Base-by-base conservation (phyloP, 2,797 vertebrate species). In the Streptopelia turtur region DNA sequence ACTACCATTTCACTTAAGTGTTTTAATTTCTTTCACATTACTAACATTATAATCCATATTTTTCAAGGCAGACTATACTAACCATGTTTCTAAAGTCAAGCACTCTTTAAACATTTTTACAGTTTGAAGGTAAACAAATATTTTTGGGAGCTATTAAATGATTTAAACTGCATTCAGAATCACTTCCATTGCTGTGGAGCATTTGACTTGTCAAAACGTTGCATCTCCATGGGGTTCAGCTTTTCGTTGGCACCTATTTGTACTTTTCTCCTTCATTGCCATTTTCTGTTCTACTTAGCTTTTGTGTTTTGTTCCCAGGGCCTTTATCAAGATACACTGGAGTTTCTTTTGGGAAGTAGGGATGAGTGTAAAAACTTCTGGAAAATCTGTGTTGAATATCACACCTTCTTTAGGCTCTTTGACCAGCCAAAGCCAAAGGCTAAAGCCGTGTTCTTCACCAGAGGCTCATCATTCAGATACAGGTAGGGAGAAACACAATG, bases 381-480 rank as follows among this genome's bases (percentile, higher is more conserved):
- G 99, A 99, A 99, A 98, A 99, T 99, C 96, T 99, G 99, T 93
- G 99, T 99, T 83, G 99, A 99, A 55, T 98, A 99, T 95, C 99
- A 99, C 90, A 98, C 99, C 0, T 99, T 99, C 94, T 99, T 99
- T 94, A 99, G 99, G 55, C 97, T 99, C 64, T 97, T 98, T 17
- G 99, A 99, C 94, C 99, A 99, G 93, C 99, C 99, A 4, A 98
- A 98, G 87, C 99, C 99, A 83, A 99, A 98, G 96, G 96, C 99
- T 85, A 99, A 99, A 98, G 97, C 99, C 5, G 96, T 99, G 76
- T 97, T 99, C 94, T 99, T 99, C 97, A 99, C 98, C 75, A 97
- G 99, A 93, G 99, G 99, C n/a, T 99, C 99, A 14, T 99, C 99
- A 2, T 99, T 99, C 98, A 98, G 99, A 99, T 99, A 99, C 98